phyloP scores from a whole-genome alignment of 2,888 invertebrate genomes.

The Teleogryllus oceanicus region DNA sequence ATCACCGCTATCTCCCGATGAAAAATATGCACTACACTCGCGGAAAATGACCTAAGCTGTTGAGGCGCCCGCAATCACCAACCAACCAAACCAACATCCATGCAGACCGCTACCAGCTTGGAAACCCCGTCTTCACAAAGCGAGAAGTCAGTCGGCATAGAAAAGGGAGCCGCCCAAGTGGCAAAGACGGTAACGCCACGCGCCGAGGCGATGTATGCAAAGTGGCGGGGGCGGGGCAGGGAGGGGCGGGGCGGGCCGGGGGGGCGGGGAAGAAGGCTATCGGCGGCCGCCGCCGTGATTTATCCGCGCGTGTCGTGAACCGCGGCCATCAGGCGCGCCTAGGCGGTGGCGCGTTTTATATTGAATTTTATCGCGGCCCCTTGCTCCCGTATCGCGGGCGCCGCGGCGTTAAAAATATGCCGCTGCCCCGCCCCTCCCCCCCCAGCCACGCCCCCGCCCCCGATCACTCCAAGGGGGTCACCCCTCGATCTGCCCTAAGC shows the following conservation, averaged over 20 bases:
- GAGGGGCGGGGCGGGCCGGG: background rate
- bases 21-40: too few species aligned
- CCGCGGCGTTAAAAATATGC: background rate
- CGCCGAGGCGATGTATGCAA: background rate
- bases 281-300: background rate
- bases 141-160: background rate
- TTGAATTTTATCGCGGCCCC: constrained; percentile 18
- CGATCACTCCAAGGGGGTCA: background rate
- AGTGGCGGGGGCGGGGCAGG: background rate
- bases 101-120: too few species aligned
- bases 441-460: background rate
- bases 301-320: constrained; percentile 18
- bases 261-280: background rate
- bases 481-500: too few species aligned
- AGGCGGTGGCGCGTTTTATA: background rate
- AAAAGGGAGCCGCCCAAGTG: background rate
- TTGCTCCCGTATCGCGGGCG: background rate
- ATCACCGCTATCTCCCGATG: too few species aligned
- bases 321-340: background rate
- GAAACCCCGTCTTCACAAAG: too few species aligned
- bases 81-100: too few species aligned
- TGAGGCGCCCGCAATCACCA: too few species aligned
- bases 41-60: too few species aligned
- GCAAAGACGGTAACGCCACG: background rate
- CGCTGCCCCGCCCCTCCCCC: background rate